These are phyloP conservation scores for Falco peregrinus DNA, from an alignment of 2,797 vertebrate species.

Conservation along the genomic window DNA sequence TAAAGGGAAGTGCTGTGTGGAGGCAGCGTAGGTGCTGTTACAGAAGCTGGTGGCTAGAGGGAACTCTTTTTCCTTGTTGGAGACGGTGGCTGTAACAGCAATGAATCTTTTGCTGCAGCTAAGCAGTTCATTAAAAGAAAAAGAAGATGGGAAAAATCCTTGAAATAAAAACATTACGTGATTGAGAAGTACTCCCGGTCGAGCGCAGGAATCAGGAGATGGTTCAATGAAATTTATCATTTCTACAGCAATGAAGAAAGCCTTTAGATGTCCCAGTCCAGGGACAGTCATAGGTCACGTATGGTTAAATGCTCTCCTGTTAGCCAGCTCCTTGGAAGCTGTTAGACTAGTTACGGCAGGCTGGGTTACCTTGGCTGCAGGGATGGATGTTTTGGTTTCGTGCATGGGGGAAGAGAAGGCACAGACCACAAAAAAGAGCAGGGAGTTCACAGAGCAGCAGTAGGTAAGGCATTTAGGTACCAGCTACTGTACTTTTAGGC, in stretches of 20 bases:
- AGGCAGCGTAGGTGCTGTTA: not conserved
- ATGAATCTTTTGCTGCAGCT: not conserved
- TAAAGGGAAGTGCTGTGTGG: not conserved
- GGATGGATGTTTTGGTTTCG: not conserved
- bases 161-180: not conserved
- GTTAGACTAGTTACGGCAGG: not conserved
- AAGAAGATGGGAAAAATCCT: conserved; percentile 35
- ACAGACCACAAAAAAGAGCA: conserved; percentile 40
- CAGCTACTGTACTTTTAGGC: conserved; percentile 33
- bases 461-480: conserved; percentile 23
- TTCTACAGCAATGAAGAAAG: not conserved
- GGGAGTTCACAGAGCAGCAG: conserved; percentile 17
- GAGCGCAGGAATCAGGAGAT: not conserved
- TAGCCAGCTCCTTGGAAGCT: not conserved
- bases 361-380: not conserved
- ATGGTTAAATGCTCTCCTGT: not conserved
- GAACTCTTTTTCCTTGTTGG: conserved; percentile 69
- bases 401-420: not conserved
- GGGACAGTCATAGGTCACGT: not conserved
- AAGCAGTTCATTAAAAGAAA: conserved; percentile 10
- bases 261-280: not conserved
- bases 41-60: conserved; percentile 66
- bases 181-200: not conserved
- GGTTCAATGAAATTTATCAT: conserved; percentile 20
- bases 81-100: not conserved